Evolutionary conservation across 1,140 invertebrate genomes (phyloP).

Genomic region (Lasioglossum albipes): DNA sequence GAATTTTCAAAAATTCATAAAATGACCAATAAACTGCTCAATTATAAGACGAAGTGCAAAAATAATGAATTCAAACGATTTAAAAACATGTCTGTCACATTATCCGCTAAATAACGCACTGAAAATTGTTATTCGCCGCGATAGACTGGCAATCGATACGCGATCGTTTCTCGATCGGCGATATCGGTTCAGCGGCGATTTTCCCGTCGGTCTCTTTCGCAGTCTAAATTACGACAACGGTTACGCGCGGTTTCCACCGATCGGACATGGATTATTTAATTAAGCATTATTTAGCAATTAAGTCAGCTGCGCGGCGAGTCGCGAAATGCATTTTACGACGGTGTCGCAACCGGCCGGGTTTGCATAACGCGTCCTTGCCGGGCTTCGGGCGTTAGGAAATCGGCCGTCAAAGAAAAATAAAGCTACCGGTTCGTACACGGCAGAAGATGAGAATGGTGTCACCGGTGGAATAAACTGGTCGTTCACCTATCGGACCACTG

Average conservation of each 20-base stretch:
- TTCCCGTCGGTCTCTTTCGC: not conserved
- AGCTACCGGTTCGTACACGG: too few species aligned
- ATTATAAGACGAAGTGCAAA: too few species aligned
- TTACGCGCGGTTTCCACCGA: not conserved
- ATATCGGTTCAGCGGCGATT: not conserved
- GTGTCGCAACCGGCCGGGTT: not conserved
- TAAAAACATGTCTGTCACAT: too few species aligned
- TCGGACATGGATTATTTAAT: constrained; percentile 3
- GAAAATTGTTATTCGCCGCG: too few species aligned
- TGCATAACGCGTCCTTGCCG: not conserved
- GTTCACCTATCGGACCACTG: not conserved
- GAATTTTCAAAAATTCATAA: too few species aligned
- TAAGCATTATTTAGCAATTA: constrained; percentile 26
- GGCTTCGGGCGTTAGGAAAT: not conserved
- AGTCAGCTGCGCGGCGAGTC: not conserved
- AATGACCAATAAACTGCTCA: too few species aligned
- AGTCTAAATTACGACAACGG: not conserved
- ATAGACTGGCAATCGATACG: not conserved
- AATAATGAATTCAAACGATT: too few species aligned
- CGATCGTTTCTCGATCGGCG: not conserved
- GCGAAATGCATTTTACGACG: constrained; percentile 6
- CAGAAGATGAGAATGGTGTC: not conserved
- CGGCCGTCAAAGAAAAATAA: not conserved
- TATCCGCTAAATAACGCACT: too few species aligned
- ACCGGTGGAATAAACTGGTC: not conserved